phyloP scores from a whole-genome alignment of 2,888 invertebrate species.

The Limenitis camilla region DNA sequence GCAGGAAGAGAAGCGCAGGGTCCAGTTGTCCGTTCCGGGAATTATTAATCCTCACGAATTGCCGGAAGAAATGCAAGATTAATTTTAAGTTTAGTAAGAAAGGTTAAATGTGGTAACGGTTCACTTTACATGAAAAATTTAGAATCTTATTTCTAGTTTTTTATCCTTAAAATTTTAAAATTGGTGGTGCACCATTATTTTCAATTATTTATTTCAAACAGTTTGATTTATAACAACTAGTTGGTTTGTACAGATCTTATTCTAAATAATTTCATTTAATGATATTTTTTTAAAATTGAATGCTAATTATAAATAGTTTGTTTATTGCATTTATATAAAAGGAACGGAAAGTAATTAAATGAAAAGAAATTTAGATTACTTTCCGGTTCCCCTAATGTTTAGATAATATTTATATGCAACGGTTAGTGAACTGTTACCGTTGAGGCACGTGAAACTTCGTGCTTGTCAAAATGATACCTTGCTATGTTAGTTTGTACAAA shows the following conservation, averaged over 20 bases:
- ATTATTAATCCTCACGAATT: conserved; percentile 96
- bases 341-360: no score
- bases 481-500: conserved; percentile 62
- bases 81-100: conserved; percentile 34
- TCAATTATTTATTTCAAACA: conserved; percentile 3
- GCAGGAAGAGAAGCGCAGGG: conserved; percentile 93
- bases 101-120: conserved; percentile 35
- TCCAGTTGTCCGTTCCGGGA: conserved; percentile 96
- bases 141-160: conserved; percentile 2
- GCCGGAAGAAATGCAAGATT: conserved; percentile 97
- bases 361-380: no score
- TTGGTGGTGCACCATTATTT: conserved; percentile 7
- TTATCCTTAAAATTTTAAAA: not conserved
- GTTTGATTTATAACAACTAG: conserved; percentile 6
- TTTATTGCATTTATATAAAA: conserved; percentile 12
- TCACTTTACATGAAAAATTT: conserved; percentile 29
- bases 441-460: conserved; percentile 43
- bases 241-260: conserved; percentile 2
- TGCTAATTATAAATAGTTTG: conserved; percentile 1
- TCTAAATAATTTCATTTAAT: conserved; percentile 12
- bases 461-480: conserved; percentile 55
- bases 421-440: conserved; percentile 42
- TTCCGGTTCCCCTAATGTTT: no score
- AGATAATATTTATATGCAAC: no score
- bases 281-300: conserved; percentile 7